Conservation (phyloP, 1,140 invertebrate species). For the Tetragonula clypearis region DNA sequence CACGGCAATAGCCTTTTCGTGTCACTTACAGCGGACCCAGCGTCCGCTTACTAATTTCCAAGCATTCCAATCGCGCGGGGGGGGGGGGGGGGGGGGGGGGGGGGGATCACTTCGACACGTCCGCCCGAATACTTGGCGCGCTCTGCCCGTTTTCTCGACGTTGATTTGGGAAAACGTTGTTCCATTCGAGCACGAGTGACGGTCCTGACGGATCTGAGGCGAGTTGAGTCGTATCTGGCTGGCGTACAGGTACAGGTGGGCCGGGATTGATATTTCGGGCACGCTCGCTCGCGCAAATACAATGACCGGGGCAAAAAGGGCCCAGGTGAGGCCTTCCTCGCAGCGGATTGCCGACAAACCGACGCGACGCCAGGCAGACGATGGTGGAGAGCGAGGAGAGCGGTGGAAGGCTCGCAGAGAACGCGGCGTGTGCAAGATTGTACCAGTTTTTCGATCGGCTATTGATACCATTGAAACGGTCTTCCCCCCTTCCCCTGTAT, state of each 20-base stretch:
- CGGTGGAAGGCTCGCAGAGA: slow-evolving; percentile 42
- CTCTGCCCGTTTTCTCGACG: not conserved
- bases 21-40: slow-evolving; percentile 28
- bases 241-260: slow-evolving; percentile 41
- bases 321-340: slow-evolving; percentile 67
- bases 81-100: not conserved
- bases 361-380: not conserved
- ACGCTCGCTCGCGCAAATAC: slow-evolving; percentile 74
- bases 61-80: slow-evolving; percentile 35
- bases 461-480: slow-evolving; percentile 74
- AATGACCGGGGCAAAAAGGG: slow-evolving; percentile 75
- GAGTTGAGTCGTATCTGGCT: slow-evolving; percentile 18
- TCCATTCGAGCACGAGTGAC: too few relatives aligned
- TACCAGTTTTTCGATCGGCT: slow-evolving; percentile 79
- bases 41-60: slow-evolving; percentile 59
- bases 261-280: slow-evolving; percentile 76
- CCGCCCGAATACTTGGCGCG: not conserved
- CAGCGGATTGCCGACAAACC: slow-evolving; percentile 39
- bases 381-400: not conserved
- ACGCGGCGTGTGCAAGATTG: slow-evolving; percentile 73
- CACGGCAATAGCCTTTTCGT: slow-evolving; percentile 61
- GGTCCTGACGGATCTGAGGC: too few relatives aligned
- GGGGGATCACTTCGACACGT: too few relatives aligned
- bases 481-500: slow-evolving; percentile 64
- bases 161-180: too few relatives aligned